These are phyloP conservation scores for Chalcosyrphus nemorum DNA, from an alignment of 2,888 invertebrate species.

Conservation along the genomic window DNA sequence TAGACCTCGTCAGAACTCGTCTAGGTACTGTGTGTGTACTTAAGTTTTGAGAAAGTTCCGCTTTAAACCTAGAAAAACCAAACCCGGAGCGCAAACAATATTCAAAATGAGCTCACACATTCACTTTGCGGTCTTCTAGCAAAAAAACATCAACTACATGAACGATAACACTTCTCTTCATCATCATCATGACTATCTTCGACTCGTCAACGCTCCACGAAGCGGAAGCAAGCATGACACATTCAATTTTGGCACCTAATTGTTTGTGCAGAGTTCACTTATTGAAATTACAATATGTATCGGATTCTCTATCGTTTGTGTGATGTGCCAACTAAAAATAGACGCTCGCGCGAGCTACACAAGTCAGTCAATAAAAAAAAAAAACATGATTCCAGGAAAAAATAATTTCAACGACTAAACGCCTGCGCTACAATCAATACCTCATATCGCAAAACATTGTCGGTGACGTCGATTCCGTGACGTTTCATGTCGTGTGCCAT, in stretches of 20 bases:
- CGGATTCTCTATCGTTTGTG: conserved; percentile 25
- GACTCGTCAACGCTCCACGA: neutral
- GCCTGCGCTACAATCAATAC: neutral
- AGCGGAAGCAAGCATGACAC: conserved; percentile 39
- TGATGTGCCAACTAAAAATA: conserved; percentile 52
- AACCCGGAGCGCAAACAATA: neutral
- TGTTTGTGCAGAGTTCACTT: conserved; percentile 30
- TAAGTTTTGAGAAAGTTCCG: conserved; percentile 24
- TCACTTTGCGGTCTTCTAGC: neutral
- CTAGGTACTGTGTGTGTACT: too few relatives aligned
- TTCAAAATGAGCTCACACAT: conserved; percentile 14
- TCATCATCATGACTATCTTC: conserved; percentile 3
- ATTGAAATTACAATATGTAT: conserved; percentile 14
- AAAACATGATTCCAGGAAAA: conserved; percentile 24
- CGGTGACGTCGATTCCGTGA: conserved; percentile 24
- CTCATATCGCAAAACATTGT: neutral
- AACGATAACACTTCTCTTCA: neutral
- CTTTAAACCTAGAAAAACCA: conserved; percentile 18
- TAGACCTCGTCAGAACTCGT: neutral
- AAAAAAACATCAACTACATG: neutral
- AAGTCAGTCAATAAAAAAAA: conserved; percentile 15
- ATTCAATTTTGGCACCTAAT: conserved; percentile 45
- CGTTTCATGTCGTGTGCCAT: conserved; percentile 45
- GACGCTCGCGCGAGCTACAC: conserved; percentile 20
- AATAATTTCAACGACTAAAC: neutral